Conservation (phyloP, 2,888 invertebrate species). For the Aspidapion aeneum region DNA sequence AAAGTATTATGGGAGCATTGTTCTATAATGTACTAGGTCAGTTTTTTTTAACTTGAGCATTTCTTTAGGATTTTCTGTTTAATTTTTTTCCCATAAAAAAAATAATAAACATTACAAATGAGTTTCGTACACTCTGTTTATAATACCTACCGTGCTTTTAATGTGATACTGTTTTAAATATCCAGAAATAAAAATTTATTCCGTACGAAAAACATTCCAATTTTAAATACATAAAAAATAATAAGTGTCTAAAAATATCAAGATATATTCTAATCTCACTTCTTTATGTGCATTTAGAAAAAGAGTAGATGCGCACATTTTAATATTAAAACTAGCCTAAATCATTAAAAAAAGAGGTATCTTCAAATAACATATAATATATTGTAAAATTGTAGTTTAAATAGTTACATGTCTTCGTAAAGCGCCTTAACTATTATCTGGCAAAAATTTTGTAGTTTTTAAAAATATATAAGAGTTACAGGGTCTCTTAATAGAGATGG, state of each 20-base stretch:
- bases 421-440: neutral
- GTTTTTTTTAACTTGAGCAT: too few relatives aligned
- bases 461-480: too few relatives aligned
- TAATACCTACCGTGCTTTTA: too few relatives aligned
- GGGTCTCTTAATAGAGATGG: too few relatives aligned
- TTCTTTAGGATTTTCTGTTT: too few relatives aligned
- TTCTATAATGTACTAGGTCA: too few relatives aligned
- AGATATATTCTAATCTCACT: neutral
- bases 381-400: neutral
- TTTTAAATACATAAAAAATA: neutral
- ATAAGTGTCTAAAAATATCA: neutral
- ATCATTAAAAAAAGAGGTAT: neutral
- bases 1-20: too few relatives aligned
- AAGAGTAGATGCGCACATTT: neutral
- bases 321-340: neutral
- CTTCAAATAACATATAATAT: neutral
- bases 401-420: neutral
- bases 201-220: neutral
- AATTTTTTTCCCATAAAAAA: too few relatives aligned
- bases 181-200: neutral
- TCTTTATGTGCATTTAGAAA: neutral
- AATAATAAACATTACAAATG: too few relatives aligned
- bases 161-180: too few relatives aligned
- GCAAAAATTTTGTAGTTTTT: too few relatives aligned
- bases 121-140: too few relatives aligned